These are phyloP conservation scores for Callimorpha dominula DNA, from an alignment of 2,888 invertebrate genomes.

Conservation along the genomic window DNA sequence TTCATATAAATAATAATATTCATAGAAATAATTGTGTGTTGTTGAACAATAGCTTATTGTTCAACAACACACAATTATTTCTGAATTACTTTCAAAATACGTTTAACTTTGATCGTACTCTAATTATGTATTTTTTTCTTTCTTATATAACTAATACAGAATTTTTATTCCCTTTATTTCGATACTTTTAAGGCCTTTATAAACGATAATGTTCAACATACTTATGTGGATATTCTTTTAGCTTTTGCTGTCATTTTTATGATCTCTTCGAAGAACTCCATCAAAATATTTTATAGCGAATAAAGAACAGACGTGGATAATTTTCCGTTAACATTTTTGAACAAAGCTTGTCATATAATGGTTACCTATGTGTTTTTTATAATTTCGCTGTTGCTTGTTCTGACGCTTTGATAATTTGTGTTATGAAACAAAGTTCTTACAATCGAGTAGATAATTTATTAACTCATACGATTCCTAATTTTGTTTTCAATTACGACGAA, in stretches of 20 bases:
- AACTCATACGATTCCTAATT: neutral
- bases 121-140: neutral
- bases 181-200: neutral
- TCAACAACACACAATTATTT: neutral
- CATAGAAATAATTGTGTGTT: too few species aligned
- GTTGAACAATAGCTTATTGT: neutral
- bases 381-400: neutral
- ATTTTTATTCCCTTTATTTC: neutral
- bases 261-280: conserved; percentile 38
- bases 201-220: neutral
- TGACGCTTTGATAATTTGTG: neutral
- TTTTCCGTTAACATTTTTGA: conserved; percentile 25
- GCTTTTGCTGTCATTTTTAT: conserved; percentile 48
- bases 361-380: neutral
- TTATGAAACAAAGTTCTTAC: too few species aligned
- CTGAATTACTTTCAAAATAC: neutral
- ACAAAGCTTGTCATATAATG: conserved; percentile 4
- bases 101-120: neutral
- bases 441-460: neutral
- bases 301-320: conserved; percentile 39
- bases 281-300: conserved; percentile 48
- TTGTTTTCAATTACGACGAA: neutral
- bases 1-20: too few species aligned
- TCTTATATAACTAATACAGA: neutral
- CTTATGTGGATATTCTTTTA: conserved; percentile 28